Conservation (phyloP, 2,888 invertebrate genomes). For the Cryptocephalus moraei region DNA sequence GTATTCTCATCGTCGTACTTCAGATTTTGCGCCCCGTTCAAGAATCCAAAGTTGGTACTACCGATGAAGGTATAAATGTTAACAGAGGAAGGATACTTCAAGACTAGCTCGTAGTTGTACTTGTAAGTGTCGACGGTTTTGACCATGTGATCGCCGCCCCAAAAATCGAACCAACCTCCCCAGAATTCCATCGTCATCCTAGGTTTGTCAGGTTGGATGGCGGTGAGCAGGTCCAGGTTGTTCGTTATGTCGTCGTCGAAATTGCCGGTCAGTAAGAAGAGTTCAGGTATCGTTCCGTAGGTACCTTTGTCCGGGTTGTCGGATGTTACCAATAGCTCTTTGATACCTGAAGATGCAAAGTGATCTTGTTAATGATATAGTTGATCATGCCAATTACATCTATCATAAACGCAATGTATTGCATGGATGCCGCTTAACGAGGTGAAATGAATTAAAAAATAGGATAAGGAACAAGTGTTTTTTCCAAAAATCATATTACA, state of each 20-base stretch:
- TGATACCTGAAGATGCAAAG: conserved; percentile 21
- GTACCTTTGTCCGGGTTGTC: conserved; percentile 31
- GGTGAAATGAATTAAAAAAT: too few relatives aligned
- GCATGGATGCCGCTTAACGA: too few relatives aligned
- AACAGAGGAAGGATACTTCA: conserved; percentile 46
- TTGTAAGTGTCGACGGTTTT: not conserved
- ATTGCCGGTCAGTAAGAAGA: conserved; percentile 40
- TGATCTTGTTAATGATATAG: not conserved
- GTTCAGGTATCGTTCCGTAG: conserved; percentile 29
- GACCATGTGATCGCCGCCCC: conserved; percentile 32
- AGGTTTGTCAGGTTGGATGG: conserved; percentile 40
- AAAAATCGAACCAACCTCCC: conserved; percentile 51
- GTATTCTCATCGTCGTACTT: conserved; percentile 11
- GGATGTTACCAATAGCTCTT: conserved; percentile 43
- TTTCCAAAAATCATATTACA: too few relatives aligned
- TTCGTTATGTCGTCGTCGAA: conserved; percentile 36
- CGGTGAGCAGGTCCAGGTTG: conserved; percentile 34
- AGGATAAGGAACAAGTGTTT: too few relatives aligned
- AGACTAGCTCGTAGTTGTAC: conserved; percentile 15
- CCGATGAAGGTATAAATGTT: conserved; percentile 91
- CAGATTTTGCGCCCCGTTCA: conserved; percentile 26
- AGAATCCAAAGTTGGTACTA: conserved; percentile 77
- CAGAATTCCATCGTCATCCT: conserved; percentile 47
- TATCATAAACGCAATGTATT: too few relatives aligned
- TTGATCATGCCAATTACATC: not conserved